phyloP scores from a whole-genome alignment of 2,113 vertebrate species.

The Brienomyrus longianalis region DNA sequence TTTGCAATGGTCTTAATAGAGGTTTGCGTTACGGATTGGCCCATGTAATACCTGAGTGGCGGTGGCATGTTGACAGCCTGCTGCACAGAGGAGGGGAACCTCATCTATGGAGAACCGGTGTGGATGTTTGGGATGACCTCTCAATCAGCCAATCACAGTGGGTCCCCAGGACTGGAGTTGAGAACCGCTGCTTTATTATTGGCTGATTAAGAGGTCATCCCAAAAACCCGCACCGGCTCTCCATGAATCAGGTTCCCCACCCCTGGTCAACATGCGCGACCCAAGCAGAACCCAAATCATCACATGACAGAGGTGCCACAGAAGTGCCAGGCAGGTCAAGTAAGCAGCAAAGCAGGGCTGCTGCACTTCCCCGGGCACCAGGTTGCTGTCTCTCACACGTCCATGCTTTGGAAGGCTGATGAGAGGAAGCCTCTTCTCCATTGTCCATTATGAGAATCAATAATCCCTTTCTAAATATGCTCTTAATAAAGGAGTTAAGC shows the following conservation, averaged over 20 bases:
- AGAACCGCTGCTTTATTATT: no score
- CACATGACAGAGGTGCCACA: neutral
- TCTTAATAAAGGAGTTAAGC: conserved; percentile 62
- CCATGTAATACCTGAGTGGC: neutral
- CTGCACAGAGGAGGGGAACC: neutral
- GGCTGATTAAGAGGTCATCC: no score
- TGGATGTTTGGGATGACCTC: no score
- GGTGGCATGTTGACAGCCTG: neutral
- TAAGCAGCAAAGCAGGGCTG: conserved; percentile 11
- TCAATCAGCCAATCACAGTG: no score
- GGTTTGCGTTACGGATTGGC: neutral
- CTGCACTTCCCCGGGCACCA: neutral
- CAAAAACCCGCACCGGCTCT: no score
- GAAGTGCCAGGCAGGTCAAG: conserved; percentile 27
- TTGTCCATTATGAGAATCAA: conserved; percentile 46
- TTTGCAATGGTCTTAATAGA: neutral
- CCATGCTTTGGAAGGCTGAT: conserved; percentile 27
- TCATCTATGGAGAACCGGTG: no score
- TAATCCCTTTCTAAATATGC: conserved; percentile 61
- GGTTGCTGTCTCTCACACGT: neutral
- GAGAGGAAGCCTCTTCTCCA: conserved; percentile 26
- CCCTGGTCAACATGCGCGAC: conserved; percentile 12
- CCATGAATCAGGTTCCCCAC: no score
- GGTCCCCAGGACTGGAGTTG: no score
- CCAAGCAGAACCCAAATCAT: neutral